phyloP scores from a whole-genome alignment of 1,140 invertebrate genomes.

The Agrilus planipennis region DNA sequence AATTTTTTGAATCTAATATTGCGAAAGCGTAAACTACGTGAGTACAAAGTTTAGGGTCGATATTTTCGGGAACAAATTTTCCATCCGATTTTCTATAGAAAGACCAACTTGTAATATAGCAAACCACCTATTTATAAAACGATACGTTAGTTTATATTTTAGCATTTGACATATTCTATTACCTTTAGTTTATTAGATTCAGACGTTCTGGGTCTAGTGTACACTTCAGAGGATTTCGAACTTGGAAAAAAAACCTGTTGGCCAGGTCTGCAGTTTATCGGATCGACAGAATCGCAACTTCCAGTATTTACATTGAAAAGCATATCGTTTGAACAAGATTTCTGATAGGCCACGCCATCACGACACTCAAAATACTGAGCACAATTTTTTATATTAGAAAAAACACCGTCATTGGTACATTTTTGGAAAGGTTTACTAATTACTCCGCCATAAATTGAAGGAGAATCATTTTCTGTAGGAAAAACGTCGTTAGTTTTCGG shows the following conservation, averaged over 20 bases:
- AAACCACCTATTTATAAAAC: conserved; percentile 46
- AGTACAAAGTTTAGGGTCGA: conserved; percentile 70
- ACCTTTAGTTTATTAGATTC: conserved; percentile 10
- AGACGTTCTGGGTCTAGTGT: conserved; percentile 18
- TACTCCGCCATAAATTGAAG: no score
- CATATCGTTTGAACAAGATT: conserved; percentile 37
- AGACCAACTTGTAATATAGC: conserved; percentile 83
- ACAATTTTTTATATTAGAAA: conserved; percentile 51
- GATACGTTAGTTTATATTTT: no score
- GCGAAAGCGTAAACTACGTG: conserved; percentile 85
- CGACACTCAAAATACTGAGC: conserved; percentile 54
- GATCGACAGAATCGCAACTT: conserved; percentile 36
- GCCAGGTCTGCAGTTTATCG: conserved; percentile 23
- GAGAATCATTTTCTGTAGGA: no score
- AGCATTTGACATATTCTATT: conserved; percentile 3
- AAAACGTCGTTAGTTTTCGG: no score
- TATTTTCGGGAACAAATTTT: conserved; percentile 73
- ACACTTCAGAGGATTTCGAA: conserved; percentile 11
- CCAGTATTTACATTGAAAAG: conserved; percentile 41
- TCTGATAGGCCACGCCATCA: conserved; percentile 45
- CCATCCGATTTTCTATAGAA: conserved; percentile 71
- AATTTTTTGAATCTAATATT: conserved; percentile 62
- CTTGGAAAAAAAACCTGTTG: conserved; percentile 24
- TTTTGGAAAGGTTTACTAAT: conserved; percentile 29
- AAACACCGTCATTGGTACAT: conserved; percentile 40